Base-by-base conservation (phyloP, 2,113 vertebrate genomes). In the Seriola rivoliana region DNA sequence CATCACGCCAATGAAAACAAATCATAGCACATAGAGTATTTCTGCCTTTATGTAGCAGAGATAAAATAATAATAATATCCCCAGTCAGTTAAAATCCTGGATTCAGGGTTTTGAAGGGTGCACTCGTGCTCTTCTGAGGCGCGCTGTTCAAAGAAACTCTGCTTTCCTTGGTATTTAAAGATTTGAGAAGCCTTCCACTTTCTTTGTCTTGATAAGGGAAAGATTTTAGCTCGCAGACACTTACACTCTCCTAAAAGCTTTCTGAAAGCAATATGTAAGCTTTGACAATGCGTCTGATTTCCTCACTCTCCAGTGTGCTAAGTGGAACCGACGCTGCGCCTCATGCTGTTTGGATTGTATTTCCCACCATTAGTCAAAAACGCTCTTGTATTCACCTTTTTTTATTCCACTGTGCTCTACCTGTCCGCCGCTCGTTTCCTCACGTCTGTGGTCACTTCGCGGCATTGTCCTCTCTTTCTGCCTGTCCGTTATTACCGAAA, bases 241-340 rank as follows among this genome's bases (percentile, higher is more conserved):
- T 82, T 66, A 23, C 25, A 36, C 78, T 77, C 60, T 58, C 40
- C 84, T 89, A 75, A 92, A 84, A 90, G 91, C 89, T 72, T 85
- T 84, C 71, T 85, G 58, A 87, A 86, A 75, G 80, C 69, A 52
- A 65, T 46, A 78, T 81, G 65, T 75, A 29, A 78, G 81, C 80
- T 78, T 82, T 50, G 76, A 59, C 75, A 77, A 10, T 16, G 82
- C 64, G 71, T 84, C 86, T 88, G 78, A 87, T 86, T 86, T 70
- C 34, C 54, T 86, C 82, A 62, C 54, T 72, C 68, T 76, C n/a
- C 62, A 2, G 16, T 50, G 58, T 11, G 1, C 85, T 78, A 72
- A 85, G 75, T 78, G 71, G 81, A 86, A 79, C 66, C n/a, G 63
- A 85, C 75, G 87, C 72, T 38, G 84, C 50, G 9, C 14, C 58